These are phyloP conservation scores for Pachypanchax playfairii DNA, from an alignment of 2,113 vertebrate genomes.

Conservation along the genomic window DNA sequence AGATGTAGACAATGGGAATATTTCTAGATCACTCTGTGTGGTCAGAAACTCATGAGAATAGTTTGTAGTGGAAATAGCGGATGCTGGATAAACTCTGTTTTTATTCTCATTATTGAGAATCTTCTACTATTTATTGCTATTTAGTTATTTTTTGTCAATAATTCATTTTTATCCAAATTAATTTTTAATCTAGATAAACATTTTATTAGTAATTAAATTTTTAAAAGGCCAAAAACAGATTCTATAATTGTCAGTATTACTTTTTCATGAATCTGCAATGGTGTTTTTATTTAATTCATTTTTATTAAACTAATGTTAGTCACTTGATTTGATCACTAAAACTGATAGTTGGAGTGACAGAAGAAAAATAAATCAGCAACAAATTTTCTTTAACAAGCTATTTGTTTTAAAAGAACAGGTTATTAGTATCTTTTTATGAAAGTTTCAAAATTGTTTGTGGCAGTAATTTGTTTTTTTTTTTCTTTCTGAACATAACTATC, in stretches of 20 bases:
- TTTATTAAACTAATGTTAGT: neutral
- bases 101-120: too few relatives aligned
- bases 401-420: constrained; percentile 14
- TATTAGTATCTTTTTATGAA: constrained; percentile 6
- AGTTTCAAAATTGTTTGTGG: constrained; percentile 13
- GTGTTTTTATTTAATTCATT: too few relatives aligned
- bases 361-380: neutral
- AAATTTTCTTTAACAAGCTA: constrained; percentile 14
- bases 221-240: neutral
- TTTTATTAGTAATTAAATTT: neutral
- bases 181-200: constrained; percentile 24
- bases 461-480: constrained; percentile 3
- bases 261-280: neutral
- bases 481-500: constrained; percentile 19
- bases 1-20: constrained; percentile 43
- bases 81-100: too few relatives aligned
- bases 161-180: constrained; percentile 4
- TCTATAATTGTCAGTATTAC: neutral
- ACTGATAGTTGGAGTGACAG: neutral
- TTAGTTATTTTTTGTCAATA: constrained; percentile 12
- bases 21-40: constrained; percentile 37
- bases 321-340: constrained; percentile 15
- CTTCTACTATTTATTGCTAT: too few relatives aligned
- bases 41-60: constrained; percentile 31
- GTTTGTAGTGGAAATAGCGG: constrained; percentile 12